phyloP scores from a whole-genome alignment of 2,113 vertebrate species.

The Thalassoma bifasciatum region DNA sequence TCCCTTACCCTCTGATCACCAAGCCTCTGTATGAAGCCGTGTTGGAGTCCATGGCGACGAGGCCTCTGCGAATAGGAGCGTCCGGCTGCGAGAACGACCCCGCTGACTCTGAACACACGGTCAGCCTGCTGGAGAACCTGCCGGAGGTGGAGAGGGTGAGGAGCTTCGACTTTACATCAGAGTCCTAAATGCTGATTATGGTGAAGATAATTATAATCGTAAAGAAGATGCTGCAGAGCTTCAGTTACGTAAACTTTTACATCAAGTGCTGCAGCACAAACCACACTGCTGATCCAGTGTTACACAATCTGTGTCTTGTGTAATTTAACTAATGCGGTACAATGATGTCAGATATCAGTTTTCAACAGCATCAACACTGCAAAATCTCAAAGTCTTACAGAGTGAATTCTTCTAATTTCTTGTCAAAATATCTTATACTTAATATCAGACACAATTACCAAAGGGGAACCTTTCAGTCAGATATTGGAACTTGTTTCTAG shows the following conservation, averaged over 20 bases:
- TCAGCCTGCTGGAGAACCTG: slow-evolving; percentile 89
- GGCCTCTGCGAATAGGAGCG: slow-evolving; percentile 89
- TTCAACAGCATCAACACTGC: too few relatives aligned
- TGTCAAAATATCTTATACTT: too few relatives aligned
- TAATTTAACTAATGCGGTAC: too few relatives aligned
- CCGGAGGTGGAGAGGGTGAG: slow-evolving; percentile 94
- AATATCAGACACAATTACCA: too few relatives aligned
- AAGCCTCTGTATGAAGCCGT: slow-evolving; percentile 94
- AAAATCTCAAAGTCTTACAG: too few relatives aligned
- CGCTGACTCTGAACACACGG: slow-evolving; percentile 87
- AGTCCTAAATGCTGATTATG: slow-evolving; percentile 15
- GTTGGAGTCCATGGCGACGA: slow-evolving; percentile 89
- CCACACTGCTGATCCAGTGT: not conserved
- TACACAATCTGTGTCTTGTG: not conserved
- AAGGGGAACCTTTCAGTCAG: too few relatives aligned
- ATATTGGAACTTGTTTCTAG: too few relatives aligned
- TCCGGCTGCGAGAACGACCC: slow-evolving; percentile 90
- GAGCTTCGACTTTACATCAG: not conserved
- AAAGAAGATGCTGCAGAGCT: slow-evolving; percentile 16
- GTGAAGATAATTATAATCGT: slow-evolving; percentile 6
- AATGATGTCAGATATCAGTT: too few relatives aligned
- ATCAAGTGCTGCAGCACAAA: not conserved
- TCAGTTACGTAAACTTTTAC: slow-evolving; percentile 16
- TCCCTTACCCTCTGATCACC: slow-evolving; percentile 94
- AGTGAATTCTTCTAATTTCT: too few relatives aligned